Evolutionary conservation across 2,113 vertebrate species (phyloP), one percentile per base, ranked within the genome.

Genomic region (Toxostoma redivivum): DNA sequence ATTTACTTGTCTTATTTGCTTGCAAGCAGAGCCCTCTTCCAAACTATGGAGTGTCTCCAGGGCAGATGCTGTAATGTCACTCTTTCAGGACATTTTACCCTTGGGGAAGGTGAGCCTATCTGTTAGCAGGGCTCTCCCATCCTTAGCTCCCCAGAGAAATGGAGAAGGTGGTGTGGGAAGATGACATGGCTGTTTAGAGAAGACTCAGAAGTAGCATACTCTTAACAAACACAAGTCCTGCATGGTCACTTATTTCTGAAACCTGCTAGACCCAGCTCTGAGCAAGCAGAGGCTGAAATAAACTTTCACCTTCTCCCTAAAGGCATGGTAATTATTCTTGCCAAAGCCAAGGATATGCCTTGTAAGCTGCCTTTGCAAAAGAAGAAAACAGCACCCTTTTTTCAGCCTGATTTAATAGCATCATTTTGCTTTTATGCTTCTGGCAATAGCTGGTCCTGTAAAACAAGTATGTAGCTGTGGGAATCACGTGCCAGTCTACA

Each of bases 1-100:
- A 95, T 95, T 95, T 90, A 44, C n/a, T 67, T 79, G 73, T 70
- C 58, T 80, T 87, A 64, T 65, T 95, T 89, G 61, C 79, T 94
- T 74, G 78, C 88, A 88, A 94, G 71, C 42, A 76, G 79, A 93
- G 64, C 37, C 37, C 15, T 82, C n/a, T 51, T 71, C 60, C 71
- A 88, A 25, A 25, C 54, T 74, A 2, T 83, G 54, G 66, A 73
- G 45, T 73, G 33, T 71, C 51, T 64, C 69, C 45, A 60, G 47
- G 35, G 40, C 12, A n/a, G 33, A 31, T 48, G 62, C 23, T 76
- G 44, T 74, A 78, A 20, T 78, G 82, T 44, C 33, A 60, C 51
- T 44, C 7, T 42, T 62, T 24, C 64, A 80, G 81, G 62, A 50
- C 30, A 8, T 42, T 60, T 72, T 71, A 53, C 73, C 37, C 54